Evolutionary conservation across 2,113 vertebrate genomes (phyloP).

Genomic region (Chauna torquata): DNA sequence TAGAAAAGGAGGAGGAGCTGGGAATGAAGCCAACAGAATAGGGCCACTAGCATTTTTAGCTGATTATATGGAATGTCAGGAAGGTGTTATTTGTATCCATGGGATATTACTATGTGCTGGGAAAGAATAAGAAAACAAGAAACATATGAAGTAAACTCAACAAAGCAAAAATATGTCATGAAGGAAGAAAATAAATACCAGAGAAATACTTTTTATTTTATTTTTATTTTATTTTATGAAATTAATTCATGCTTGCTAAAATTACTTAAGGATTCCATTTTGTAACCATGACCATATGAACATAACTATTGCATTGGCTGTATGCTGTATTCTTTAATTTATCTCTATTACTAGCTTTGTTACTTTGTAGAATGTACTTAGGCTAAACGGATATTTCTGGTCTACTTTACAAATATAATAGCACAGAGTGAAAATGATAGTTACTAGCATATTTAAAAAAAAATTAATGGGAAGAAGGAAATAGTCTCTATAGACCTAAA

Average conservation of each 20-base stretch:
- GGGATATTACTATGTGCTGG: conserved; percentile 25
- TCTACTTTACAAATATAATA: background rate
- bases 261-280: background rate
- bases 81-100: conserved; percentile 49
- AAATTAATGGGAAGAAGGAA: background rate
- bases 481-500: background rate
- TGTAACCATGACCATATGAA: background rate
- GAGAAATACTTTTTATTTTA: background rate
- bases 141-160: conserved; percentile 35
- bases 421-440: background rate
- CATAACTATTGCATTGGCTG: conserved; percentile 9
- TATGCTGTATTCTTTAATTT: background rate
- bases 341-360: background rate
- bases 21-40: conserved; percentile 36
- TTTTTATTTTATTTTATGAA: background rate
- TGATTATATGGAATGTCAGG: conserved; percentile 47
- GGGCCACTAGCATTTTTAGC: conserved; percentile 43
- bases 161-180: conserved; percentile 4
- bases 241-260: conserved; percentile 19
- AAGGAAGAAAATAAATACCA: background rate
- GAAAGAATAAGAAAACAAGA: conserved; percentile 33
- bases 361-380: background rate
- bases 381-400: background rate
- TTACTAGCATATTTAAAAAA: background rate
- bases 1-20: conserved; percentile 22